phyloP scores from a whole-genome alignment of 2,113 vertebrate species.

The Protomyctophum bolini region DNA sequence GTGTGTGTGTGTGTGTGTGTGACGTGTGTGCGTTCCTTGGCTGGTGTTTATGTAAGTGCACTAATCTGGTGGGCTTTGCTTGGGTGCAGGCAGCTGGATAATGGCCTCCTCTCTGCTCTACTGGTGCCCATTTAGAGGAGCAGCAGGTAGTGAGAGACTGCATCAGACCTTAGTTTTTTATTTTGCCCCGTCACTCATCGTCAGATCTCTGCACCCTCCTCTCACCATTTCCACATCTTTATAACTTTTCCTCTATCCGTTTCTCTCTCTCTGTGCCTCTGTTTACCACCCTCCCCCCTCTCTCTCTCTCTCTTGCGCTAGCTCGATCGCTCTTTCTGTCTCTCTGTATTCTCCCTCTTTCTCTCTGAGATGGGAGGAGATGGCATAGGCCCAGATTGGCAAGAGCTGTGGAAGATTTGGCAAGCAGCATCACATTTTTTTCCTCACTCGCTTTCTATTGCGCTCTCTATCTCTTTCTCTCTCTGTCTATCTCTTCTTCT shows the following conservation, averaged over 20 bases:
- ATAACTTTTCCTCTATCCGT: constrained; percentile 48
- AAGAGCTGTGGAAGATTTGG: constrained; percentile 10
- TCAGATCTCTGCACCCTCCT: constrained; percentile 22
- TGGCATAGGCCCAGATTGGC: constrained; percentile 19
- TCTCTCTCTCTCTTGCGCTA: too few relatives aligned
- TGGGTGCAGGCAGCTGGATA: constrained; percentile 67
- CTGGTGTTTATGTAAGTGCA: constrained; percentile 68
- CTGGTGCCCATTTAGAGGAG: constrained; percentile 62
- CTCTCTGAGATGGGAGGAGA: constrained; percentile 2
- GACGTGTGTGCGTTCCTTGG: constrained; percentile 51
- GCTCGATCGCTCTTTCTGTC: too few relatives aligned
- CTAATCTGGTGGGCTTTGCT: constrained; percentile 72
- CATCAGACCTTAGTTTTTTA: too few relatives aligned
- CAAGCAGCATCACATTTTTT: neutral
- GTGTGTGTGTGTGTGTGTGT: constrained; percentile 1
- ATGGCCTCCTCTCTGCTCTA: constrained; percentile 49
- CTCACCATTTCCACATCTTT: constrained; percentile 32
- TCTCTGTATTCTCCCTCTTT: neutral
- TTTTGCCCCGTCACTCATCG: too few relatives aligned
- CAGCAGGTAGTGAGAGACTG: too few relatives aligned
- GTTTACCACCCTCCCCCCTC: too few relatives aligned
- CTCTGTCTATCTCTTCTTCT: neutral
- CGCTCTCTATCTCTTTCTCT: constrained; percentile 23
- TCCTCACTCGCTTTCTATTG: constrained; percentile 15
- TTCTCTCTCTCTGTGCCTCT: neutral